Evolutionary conservation across 2,797 vertebrate genomes (phyloP).

Genomic region (Acanthurus tractus): DNA sequence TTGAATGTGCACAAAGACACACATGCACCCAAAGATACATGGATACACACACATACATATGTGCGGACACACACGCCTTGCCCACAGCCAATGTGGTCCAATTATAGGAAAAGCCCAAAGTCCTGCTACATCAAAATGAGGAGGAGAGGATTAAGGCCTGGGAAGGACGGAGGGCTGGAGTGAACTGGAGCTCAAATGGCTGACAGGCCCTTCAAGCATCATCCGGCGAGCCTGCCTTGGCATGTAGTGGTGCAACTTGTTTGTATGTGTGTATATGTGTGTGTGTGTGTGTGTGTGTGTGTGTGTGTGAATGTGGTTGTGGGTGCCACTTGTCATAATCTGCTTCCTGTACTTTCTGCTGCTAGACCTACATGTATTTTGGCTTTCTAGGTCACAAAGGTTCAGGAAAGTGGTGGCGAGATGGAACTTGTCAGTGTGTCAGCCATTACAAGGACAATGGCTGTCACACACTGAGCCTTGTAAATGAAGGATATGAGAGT

Average conservation of each 20-base stretch:
- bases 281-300: slow-evolving; percentile 10
- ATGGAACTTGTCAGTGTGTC: slow-evolving; percentile 35
- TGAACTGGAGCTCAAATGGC: slow-evolving; percentile 63
- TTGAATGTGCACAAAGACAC: slow-evolving; percentile 7
- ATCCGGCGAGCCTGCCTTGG: slow-evolving; percentile 47
- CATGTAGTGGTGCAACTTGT: slow-evolving; percentile 39
- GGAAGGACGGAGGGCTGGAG: slow-evolving; percentile 50
- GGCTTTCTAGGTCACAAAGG: slow-evolving; percentile 46
- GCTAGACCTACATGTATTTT: slow-evolving; percentile 57
- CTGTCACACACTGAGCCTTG: slow-evolving; percentile 23
- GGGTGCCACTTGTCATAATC: slow-evolving; percentile 57
- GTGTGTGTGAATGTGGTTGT: slow-evolving; percentile 26
- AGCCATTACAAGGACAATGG: slow-evolving; percentile 16
- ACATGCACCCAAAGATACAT: slow-evolving; percentile 2
- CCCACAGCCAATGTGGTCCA: slow-evolving; percentile 59
- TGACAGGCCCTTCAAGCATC: slow-evolving; percentile 62
- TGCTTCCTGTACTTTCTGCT: slow-evolving; percentile 46
- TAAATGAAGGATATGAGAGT: slow-evolving; percentile 28
- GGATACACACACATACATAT: slow-evolving; percentile 28
- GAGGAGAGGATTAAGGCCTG: slow-evolving; percentile 66
- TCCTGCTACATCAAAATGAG: slow-evolving; percentile 71
- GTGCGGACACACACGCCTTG: slow-evolving; percentile 45
- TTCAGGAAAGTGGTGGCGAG: slow-evolving; percentile 33
- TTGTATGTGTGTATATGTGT: slow-evolving; percentile 2
- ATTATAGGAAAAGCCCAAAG: slow-evolving; percentile 71